A percentile compares a stretch with the other conserved stretches of the same genome.
phyloP scores from a whole-genome alignment of 2,888 invertebrate species.

The Quadroppia sp. region DNA sequence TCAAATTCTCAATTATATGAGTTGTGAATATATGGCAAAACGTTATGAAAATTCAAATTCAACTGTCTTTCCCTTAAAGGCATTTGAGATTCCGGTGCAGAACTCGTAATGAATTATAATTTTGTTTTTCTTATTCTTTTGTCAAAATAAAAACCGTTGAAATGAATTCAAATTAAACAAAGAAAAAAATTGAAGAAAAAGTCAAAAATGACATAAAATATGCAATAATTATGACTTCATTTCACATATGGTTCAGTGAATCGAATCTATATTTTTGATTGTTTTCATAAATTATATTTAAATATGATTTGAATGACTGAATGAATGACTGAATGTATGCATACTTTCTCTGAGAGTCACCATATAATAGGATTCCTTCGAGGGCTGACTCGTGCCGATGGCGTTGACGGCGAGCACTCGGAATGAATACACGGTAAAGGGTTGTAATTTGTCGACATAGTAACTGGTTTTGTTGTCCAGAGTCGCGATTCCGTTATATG shows the following conservation, averaged over 20 bases:
- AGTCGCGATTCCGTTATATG: constrained; percentile 59
- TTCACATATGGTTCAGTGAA: no score
- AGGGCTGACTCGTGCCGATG: constrained; percentile 65
- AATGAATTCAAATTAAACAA: no score
- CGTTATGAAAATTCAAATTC: constrained; percentile 14
- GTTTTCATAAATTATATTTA: no score
- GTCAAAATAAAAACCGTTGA: no score
- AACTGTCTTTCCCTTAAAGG: constrained; percentile 19
- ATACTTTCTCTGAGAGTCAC: constrained; percentile 69
- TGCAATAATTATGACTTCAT: no score
- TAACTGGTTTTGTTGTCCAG: constrained; percentile 63
- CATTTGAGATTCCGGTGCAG: constrained; percentile 17
- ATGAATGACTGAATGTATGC: constrained; percentile 48
- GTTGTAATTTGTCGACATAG: constrained; percentile 64
- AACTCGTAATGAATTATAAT: not conserved
- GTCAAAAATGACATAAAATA: no score
- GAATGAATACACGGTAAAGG: constrained; percentile 72
- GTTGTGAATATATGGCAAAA: not conserved
- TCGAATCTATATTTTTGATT: no score
- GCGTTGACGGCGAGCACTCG: constrained; percentile 67
- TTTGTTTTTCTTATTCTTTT: not conserved
- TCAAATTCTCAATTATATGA: not conserved
- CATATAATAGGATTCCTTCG: constrained; percentile 68
- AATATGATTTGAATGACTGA: no score
- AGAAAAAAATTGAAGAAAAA: no score